These are phyloP conservation scores for Aphelocoma coerulescens DNA, from an alignment of 2,113 vertebrate species.

Conservation along the genomic window DNA sequence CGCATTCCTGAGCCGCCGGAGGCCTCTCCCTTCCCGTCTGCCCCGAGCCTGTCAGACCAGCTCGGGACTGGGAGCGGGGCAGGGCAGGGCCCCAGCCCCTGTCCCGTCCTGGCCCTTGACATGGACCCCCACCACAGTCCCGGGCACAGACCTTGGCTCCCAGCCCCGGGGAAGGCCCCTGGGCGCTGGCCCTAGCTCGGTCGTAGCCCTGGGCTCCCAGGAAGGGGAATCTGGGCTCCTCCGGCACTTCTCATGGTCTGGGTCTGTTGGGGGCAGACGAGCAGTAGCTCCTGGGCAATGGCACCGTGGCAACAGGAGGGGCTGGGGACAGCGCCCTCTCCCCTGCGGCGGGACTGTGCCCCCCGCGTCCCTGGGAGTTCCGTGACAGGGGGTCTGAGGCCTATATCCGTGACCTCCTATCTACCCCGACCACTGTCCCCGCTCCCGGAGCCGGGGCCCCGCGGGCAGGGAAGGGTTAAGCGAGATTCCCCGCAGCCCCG, in stretches of 20 bases:
- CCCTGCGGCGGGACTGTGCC: not conserved
- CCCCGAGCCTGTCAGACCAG: constrained; percentile 42
- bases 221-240: not conserved
- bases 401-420: accelerated
- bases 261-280: not conserved
- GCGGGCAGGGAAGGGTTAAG: constrained; percentile 47
- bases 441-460: not conserved
- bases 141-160: not conserved
- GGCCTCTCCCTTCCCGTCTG: constrained; percentile 59
- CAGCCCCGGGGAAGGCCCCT: accelerated
- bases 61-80: not conserved
- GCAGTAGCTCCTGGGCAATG: not conserved
- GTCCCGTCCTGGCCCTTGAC: not conserved
- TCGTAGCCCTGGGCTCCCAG: not conserved
- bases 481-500: constrained; percentile 31
- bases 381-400: accelerated
- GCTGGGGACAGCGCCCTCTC: not conserved
- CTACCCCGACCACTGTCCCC: not conserved
- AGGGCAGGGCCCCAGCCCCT: not conserved
- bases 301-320: not conserved
- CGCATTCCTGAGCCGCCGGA: constrained; percentile 57
- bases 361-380: not conserved
- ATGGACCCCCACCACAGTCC: not conserved
- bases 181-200: not conserved
- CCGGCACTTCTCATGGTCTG: accelerated